Evolutionary conservation across 1,140 invertebrate genomes (phyloP).

Genomic region (Drosophila funebris): DNA sequence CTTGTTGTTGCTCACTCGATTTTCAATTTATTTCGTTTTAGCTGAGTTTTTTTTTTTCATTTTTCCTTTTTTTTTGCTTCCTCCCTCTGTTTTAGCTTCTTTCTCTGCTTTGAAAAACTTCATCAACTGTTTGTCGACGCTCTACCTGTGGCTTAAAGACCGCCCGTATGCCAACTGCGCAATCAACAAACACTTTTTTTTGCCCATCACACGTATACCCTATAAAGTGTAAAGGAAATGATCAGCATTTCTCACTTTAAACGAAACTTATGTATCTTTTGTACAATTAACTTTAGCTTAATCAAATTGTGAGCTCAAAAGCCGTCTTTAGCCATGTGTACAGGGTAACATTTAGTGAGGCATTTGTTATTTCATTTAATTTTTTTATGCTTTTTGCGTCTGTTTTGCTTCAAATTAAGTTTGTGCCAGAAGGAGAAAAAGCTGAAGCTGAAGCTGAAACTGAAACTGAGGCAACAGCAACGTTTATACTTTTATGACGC

Average conservation of each 20-base stretch:
- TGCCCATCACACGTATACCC: constrained; percentile 13
- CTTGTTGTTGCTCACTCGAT: constrained; percentile 67
- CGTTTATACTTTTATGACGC: constrained; percentile 65
- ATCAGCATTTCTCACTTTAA: neutral
- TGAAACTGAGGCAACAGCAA: constrained; percentile 1
- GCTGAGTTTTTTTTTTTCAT: constrained; percentile 17
- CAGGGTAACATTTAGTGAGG: neutral
- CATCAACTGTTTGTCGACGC: constrained; percentile 70
- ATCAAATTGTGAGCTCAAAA: too few relatives aligned
- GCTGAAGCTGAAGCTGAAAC: neutral
- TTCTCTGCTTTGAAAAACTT: constrained; percentile 70
- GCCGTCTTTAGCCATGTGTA: neutral
- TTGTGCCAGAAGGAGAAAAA: constrained; percentile 58
- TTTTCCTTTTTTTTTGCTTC: neutral
- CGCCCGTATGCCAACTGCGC: constrained; percentile 21
- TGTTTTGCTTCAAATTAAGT: constrained; percentile 73
- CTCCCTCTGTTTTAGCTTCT: neutral
- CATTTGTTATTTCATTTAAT: neutral
- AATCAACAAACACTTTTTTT: constrained; percentile 66
- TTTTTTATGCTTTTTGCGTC: constrained; percentile 33
- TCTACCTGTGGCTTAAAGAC: constrained; percentile 79
- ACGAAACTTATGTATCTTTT: neutral
- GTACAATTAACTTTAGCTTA: too few relatives aligned
- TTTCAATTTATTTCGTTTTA: constrained; percentile 78
- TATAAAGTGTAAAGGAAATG: neutral